Evolutionary conservation across 2,113 vertebrate genomes (phyloP).

Genomic region (Hemichromis elongatus): DNA sequence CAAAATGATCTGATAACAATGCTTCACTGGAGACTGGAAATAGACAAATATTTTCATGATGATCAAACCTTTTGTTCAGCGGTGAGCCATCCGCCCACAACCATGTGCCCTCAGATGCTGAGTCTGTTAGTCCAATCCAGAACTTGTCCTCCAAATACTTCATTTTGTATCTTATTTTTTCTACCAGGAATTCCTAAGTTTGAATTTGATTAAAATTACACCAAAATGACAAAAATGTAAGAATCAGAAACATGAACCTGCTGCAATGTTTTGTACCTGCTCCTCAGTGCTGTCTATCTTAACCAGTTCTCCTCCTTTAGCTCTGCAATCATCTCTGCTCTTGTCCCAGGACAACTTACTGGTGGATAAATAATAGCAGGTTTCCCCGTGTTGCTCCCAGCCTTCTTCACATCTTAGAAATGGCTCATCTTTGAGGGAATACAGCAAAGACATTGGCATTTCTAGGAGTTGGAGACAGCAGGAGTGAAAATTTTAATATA

Average conservation of each 20-base stretch:
- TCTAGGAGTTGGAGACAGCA: not conserved
- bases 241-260: not conserved
- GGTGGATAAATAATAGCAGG: not conserved
- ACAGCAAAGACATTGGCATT: not conserved
- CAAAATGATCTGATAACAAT: too few species aligned
- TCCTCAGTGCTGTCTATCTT: not conserved
- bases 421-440: not conserved
- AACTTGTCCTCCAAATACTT: not conserved
- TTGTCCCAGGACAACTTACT: not conserved
- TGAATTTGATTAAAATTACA: fast-evolving
- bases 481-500: not conserved
- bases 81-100: not conserved
- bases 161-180: not conserved
- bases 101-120: not conserved
- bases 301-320: not conserved
- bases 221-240: not conserved
- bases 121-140: not conserved
- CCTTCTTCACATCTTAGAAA: not conserved
- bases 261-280: fast-evolving
- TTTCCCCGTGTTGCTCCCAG: not conserved
- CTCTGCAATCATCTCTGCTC: not conserved
- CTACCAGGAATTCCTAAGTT: not conserved
- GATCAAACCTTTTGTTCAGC: too few species aligned
- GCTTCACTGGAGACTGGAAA: too few species aligned
- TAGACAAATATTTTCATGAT: too few species aligned